Evolutionary conservation across 2,888 invertebrate genomes (phyloP).

Genomic region (Dasysyrphus tricinctus): DNA sequence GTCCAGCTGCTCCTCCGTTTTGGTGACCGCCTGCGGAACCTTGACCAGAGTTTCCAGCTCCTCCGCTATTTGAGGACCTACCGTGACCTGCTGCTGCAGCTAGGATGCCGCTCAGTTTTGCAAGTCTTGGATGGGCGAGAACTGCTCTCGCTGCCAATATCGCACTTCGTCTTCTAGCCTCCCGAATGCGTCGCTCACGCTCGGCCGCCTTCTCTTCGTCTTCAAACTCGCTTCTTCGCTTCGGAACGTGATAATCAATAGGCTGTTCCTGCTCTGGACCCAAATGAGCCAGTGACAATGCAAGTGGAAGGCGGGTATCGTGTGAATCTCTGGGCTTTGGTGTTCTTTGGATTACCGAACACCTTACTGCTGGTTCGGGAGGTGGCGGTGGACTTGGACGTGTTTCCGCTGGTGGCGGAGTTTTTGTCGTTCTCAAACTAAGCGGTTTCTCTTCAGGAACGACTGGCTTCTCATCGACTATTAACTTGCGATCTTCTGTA

Average conservation of each 20-base stretch:
- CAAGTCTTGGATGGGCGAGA: slow-evolving; percentile 81
- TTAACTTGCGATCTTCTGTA: slow-evolving; percentile 86
- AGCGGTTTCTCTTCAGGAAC: slow-evolving; percentile 87
- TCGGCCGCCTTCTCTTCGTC: slow-evolving; percentile 81
- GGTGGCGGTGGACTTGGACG: slow-evolving; percentile 86
- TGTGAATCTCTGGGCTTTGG: slow-evolving; percentile 83
- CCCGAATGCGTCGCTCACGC: slow-evolving; percentile 87
- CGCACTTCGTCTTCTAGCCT: slow-evolving; percentile 88
- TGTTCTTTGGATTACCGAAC: slow-evolving; percentile 93
- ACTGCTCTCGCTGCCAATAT: slow-evolving; percentile 85
- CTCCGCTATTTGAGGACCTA: slow-evolving; percentile 86
- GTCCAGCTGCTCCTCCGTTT: slow-evolving; percentile 78
- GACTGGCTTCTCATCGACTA: slow-evolving; percentile 87
- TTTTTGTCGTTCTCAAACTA: slow-evolving; percentile 84
- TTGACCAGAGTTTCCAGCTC: slow-evolving; percentile 82
- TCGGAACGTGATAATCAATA: slow-evolving; percentile 94
- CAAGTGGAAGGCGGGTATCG: slow-evolving; percentile 85
- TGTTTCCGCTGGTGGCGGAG: slow-evolving; percentile 84
- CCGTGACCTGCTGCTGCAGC: slow-evolving; percentile 93
- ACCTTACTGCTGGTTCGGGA: slow-evolving; percentile 88
- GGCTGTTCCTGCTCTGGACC: slow-evolving; percentile 93
- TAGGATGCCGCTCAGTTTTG: slow-evolving; percentile 87
- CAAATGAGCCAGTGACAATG: slow-evolving; percentile 83
- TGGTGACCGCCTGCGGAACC: slow-evolving; percentile 83
- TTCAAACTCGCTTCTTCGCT: slow-evolving; percentile 86